Conservation (phyloP, 1,140 invertebrate species). For the Trachymyrmex cornetzi region DNA sequence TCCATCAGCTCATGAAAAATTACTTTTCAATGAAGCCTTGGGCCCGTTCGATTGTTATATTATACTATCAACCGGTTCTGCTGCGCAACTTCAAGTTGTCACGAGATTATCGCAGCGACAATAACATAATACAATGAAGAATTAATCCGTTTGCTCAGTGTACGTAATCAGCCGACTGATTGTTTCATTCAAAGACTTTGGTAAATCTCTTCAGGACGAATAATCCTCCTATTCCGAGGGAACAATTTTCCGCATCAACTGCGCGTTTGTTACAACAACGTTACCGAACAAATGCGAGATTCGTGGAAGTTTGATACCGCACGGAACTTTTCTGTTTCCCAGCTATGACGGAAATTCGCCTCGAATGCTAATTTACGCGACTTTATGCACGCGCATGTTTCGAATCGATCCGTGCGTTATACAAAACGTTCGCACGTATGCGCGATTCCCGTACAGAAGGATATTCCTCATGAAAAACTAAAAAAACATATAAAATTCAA, state of each 20-base stretch:
- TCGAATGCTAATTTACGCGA: slow-evolving; percentile 48
- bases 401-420: slow-evolving; percentile 1
- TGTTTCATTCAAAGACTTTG: slow-evolving; percentile 62
- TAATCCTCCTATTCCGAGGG: slow-evolving; percentile 18
- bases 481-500: slow-evolving; percentile 1
- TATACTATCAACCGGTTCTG: background rate
- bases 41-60: background rate
- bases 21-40: background rate
- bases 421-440: no score
- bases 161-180: slow-evolving; percentile 69
- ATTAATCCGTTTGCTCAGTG: slow-evolving; percentile 60
- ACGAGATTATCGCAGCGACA: background rate
- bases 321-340: slow-evolving; percentile 45
- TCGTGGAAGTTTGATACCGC: slow-evolving; percentile 47
- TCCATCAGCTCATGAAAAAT: background rate
- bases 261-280: slow-evolving; percentile 55
- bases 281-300: slow-evolving; percentile 57
- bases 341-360: slow-evolving; percentile 10
- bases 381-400: slow-evolving; percentile 31
- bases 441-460: background rate
- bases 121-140: slow-evolving; percentile 52
- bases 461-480: background rate
- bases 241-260: slow-evolving; percentile 20
- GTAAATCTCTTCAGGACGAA: slow-evolving; percentile 47
- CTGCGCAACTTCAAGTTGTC: slow-evolving; percentile 9